Conservation (phyloP, 2,888 invertebrate species). For the Poecilobothrus nobilitatus region DNA sequence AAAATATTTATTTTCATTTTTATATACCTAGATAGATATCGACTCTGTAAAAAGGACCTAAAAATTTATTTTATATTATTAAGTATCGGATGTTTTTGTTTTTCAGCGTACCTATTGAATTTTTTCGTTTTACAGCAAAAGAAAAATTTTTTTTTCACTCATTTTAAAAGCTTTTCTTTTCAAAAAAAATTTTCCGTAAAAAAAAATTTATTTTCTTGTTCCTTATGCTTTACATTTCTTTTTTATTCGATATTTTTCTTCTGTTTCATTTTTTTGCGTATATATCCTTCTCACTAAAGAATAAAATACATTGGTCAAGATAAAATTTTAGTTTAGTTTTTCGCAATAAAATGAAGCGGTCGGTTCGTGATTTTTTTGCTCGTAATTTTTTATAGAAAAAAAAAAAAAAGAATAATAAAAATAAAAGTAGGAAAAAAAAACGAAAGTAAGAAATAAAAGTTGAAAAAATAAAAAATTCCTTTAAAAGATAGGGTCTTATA, state of each 20-base stretch:
- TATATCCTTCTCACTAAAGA: conserved; percentile 1
- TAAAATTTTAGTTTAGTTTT: conserved; percentile 8
- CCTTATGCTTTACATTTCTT: no score
- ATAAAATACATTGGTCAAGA: conserved; percentile 2
- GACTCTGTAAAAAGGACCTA: no score
- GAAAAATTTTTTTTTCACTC: not conserved
- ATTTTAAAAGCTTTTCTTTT: not conserved
- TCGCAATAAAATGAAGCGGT: conserved; percentile 8
- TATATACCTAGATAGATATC: no score
- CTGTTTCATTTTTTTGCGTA: not conserved
- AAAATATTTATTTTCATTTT: no score
- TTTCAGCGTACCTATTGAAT: no score
- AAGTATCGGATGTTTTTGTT: no score
- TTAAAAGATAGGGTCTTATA: no score
- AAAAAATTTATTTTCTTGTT: no score
- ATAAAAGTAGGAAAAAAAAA: not conserved
- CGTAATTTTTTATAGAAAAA: not conserved
- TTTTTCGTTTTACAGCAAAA: no score
- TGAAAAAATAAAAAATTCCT: no score
- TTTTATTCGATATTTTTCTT: no score
- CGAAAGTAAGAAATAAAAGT: not conserved
- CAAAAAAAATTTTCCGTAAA: not conserved
- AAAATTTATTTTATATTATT: no score
- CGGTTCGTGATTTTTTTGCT: conserved; percentile 8
- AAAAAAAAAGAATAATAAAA: not conserved